Evolutionary conservation across 1,140 invertebrate genomes (phyloP), one percentile per base, ranked within the genome.

Genomic region (Eubasilissa regina): DNA sequence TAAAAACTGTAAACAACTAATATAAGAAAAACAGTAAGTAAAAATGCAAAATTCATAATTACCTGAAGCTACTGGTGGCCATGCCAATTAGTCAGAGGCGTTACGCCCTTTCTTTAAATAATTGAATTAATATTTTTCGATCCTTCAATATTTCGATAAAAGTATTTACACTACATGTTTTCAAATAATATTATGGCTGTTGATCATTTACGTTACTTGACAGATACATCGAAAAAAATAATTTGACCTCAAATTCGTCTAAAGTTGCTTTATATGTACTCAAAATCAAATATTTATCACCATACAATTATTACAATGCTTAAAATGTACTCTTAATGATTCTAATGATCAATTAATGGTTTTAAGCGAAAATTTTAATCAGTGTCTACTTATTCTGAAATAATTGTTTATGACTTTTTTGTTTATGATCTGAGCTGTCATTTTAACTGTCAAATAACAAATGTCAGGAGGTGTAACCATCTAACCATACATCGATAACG

Each of bases 111-210:
- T 21, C 53, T 9, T 43, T 55, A 45, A 68, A 68, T 35, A 55
- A 55, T 55, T 21, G n/a, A 73, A 53, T 73, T 45, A 78, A 60
- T 48, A 68, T 77, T 60, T 68, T 77, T 51, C 35, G 66, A 72
- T 45, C 47, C 47, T 58, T 72, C 66, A 51, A 78, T 53, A 53
- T 78, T 60, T 70, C 48, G 75, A 77, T 68, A 78, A 45, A 70
- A 72, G 75, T 77, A 77, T 77, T 77, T 77, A 77, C 75, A 77
- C 75, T 77, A 64, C 53, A 76, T 73, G 19, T 73, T 73, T 73
- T 73, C 48, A 55, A 73, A 73, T 51, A 55, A 11, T 21, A 21
- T 73, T 73, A 55, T 53, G 68, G 68, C 48, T 51, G 35, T 55
- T 35, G 12, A 25, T 25, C 11, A 13, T 35, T 45, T 12, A 64